Evolutionary conservation across 1,140 invertebrate genomes (phyloP).

Genomic region (Holotrichia oblita): DNA sequence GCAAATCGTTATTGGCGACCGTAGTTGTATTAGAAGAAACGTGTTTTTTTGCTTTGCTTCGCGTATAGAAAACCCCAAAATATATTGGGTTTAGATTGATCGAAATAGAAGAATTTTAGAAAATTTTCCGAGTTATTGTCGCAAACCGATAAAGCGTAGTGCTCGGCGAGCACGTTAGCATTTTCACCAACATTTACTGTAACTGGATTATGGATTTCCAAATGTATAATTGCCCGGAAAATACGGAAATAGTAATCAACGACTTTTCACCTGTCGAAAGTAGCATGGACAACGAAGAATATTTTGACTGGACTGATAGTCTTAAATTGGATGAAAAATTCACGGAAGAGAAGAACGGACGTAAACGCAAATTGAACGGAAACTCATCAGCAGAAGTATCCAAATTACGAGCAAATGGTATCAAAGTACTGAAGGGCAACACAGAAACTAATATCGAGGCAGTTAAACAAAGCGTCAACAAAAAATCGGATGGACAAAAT

Average conservation of each 20-base stretch:
- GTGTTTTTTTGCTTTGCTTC: not conserved
- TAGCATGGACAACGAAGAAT: constrained; percentile 58
- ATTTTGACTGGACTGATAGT: constrained; percentile 57
- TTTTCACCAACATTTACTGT: not conserved
- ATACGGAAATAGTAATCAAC: constrained; percentile 52
- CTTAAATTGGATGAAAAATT: constrained; percentile 55
- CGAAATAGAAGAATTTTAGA: constrained; percentile 29
- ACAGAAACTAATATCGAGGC: not conserved
- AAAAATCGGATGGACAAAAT: constrained; percentile 23
- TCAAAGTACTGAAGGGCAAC: constrained; percentile 34
- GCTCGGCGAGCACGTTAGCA: not conserved
- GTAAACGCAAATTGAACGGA: constrained; percentile 51
- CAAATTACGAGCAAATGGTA: constrained; percentile 46
- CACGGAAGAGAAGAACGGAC: constrained; percentile 41
- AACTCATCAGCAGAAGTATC: constrained; percentile 44
- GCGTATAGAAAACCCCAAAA: not conserved
- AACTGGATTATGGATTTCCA: constrained; percentile 58
- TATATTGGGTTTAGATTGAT: constrained; percentile 1
- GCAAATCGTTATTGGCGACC: constrained; percentile 10
- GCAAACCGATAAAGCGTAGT: not conserved
- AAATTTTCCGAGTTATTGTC: not conserved
- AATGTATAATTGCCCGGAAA: constrained; percentile 53
- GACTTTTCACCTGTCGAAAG: constrained; percentile 50
- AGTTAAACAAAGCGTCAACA: constrained; percentile 1
- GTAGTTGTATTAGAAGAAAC: constrained; percentile 12